Conservation (phyloP, 2,113 vertebrate species). For the Camarhynchus parvulus region DNA sequence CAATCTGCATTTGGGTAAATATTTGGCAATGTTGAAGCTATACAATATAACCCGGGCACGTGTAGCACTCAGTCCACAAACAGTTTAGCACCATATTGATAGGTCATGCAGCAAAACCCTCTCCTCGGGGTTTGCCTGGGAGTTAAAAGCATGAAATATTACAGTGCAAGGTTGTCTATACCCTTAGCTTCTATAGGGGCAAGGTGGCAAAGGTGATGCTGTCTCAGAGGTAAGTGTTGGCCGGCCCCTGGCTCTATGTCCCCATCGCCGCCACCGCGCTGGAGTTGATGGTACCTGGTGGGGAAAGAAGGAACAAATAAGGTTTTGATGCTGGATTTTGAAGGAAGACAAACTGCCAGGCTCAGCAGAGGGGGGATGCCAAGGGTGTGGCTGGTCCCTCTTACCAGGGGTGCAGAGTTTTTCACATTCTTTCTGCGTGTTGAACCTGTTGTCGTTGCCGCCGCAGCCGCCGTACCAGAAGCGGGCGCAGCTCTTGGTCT, state of each 20-base stretch:
- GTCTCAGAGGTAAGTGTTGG: slow-evolving; percentile 77
- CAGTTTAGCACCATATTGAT: slow-evolving; percentile 89
- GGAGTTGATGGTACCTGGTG: slow-evolving; percentile 69
- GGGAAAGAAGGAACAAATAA: not conserved
- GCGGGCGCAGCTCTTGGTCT: slow-evolving; percentile 81
- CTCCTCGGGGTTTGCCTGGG: slow-evolving; percentile 74
- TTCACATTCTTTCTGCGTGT: slow-evolving; percentile 86
- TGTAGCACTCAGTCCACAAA: slow-evolving; percentile 73
- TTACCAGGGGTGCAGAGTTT: slow-evolving; percentile 85
- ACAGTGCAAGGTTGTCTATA: slow-evolving; percentile 84
- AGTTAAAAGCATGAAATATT: slow-evolving; percentile 79
- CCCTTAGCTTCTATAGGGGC: slow-evolving; percentile 74
- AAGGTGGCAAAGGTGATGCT: slow-evolving; percentile 66
- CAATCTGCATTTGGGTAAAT: slow-evolving; percentile 52
- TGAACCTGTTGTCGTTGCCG: slow-evolving; percentile 91
- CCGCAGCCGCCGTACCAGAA: slow-evolving; percentile 96
- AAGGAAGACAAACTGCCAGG: not conserved
- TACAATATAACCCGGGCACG: slow-evolving; percentile 68
- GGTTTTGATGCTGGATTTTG: too few relatives aligned
- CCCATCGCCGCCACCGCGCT: slow-evolving; percentile 70
- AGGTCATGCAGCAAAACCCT: slow-evolving; percentile 77
- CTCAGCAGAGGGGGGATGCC: not conserved
- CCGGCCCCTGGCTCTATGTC: slow-evolving; percentile 76
- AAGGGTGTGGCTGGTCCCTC: not conserved
- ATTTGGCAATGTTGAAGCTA: slow-evolving; percentile 46